Evolutionary conservation across 92 coral and sea anemone species (phyloP).

Genomic region (Porites evermanni): DNA sequence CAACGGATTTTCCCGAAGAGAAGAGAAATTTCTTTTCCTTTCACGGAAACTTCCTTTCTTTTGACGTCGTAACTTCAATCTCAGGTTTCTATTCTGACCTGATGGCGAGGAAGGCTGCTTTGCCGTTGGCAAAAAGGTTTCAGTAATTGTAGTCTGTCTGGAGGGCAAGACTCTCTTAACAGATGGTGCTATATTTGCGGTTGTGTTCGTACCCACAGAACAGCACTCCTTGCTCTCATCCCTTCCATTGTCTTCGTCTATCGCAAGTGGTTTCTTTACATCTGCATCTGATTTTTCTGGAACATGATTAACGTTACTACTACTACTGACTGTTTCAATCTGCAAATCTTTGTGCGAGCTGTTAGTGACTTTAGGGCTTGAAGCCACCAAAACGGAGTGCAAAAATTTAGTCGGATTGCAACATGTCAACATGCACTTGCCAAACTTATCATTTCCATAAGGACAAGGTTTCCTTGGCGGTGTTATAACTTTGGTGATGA

Average conservation of each 20-base stretch:
- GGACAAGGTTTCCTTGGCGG: conserved; percentile 16
- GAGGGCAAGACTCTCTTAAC: not conserved
- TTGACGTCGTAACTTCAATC: conserved; percentile 17
- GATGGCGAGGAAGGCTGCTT: conserved; percentile 1
- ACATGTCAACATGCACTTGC: conserved; percentile 21
- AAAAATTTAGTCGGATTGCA: not conserved
- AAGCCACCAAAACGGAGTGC: no score
- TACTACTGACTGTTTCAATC: not conserved
- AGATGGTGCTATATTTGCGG: not conserved
- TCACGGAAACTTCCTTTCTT: conserved; percentile 27
- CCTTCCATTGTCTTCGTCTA: not conserved
- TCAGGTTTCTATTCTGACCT: not conserved
- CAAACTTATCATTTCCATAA: conserved; percentile 31
- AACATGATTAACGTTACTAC: not conserved
- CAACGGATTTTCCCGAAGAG: conserved; percentile 2
- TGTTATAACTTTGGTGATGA: conserved; percentile 35
- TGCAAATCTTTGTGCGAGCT: conserved; percentile 10
- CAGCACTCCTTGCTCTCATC: not conserved
- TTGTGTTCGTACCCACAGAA: conserved; percentile 21
- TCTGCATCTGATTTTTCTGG: not conserved
- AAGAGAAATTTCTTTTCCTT: conserved; percentile 16
- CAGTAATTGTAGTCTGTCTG: not conserved
- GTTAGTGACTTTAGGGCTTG: not conserved
- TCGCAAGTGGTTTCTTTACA: not conserved
- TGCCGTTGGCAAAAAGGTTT: not conserved